Conservation (phyloP, 2,888 invertebrate genomes). For the Entomobrya multifasciata region DNA sequence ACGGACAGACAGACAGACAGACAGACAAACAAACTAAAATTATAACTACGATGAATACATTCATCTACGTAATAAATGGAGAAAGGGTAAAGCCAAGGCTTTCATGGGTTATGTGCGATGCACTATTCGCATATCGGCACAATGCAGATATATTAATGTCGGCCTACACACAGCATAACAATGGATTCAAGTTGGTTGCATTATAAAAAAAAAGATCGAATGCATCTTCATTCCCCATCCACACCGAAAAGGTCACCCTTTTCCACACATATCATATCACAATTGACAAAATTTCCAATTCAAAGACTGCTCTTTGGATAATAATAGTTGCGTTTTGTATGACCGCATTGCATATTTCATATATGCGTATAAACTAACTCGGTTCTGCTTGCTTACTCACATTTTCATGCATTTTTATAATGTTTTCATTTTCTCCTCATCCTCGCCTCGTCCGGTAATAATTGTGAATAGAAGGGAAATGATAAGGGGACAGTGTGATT, state of each 20-base stretch:
- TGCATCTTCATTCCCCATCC: background rate
- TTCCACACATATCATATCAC: background rate
- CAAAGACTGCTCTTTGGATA: background rate
- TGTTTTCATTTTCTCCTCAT: background rate
- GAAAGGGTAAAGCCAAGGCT: background rate
- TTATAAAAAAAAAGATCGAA: background rate
- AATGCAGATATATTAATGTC: background rate
- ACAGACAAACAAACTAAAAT: too few species aligned
- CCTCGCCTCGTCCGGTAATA: background rate
- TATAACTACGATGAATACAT: too few species aligned
- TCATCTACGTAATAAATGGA: too few species aligned
- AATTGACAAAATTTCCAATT: too few species aligned
- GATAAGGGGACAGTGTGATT: slow-evolving; percentile 12
- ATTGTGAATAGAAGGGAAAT: background rate
- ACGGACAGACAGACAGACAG: too few species aligned
- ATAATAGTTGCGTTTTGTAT: background rate
- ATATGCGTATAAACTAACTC: too few species aligned
- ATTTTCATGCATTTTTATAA: too few species aligned
- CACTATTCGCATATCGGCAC: background rate
- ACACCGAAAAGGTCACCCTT: background rate
- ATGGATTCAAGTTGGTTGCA: too few species aligned
- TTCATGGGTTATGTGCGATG: background rate
- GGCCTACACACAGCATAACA: too few species aligned
- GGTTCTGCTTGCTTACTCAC: background rate
- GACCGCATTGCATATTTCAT: background rate